A percentile compares a stretch with the other conserved stretches of the same genome.
Conservation (phyloP, 2,888 invertebrate species). For the Petrolisthes cinctipes region DNA sequence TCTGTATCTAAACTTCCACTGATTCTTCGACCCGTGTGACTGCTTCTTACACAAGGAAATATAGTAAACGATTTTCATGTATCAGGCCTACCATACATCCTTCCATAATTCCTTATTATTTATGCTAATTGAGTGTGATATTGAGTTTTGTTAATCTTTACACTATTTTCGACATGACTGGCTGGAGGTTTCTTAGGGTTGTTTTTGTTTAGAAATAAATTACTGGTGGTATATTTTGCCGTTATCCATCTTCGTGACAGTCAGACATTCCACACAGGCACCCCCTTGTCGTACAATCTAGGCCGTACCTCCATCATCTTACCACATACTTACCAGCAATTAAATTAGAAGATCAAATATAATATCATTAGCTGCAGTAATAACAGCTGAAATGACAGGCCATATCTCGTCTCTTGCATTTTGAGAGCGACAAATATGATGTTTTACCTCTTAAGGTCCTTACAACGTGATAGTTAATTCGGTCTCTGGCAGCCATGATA, state of each 20-base stretch:
- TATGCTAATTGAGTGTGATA: too few relatives aligned
- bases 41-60: too few relatives aligned
- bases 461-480: constrained; percentile 16
- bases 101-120: too few relatives aligned
- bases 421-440: neutral
- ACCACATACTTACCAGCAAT: neutral
- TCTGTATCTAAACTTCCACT: too few relatives aligned
- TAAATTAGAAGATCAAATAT: neutral
- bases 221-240: neutral
- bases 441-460: neutral
- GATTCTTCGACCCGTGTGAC: too few relatives aligned
- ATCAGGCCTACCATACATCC: too few relatives aligned
- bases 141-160: too few relatives aligned
- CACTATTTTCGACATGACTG: too few relatives aligned
- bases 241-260: neutral
- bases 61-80: too few relatives aligned
- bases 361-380: too few relatives aligned
- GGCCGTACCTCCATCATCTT: neutral
- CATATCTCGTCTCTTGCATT: neutral
- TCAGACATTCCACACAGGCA: neutral
- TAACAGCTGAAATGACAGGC: too few relatives aligned
- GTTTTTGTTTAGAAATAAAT: neutral
- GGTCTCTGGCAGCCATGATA: constrained; percentile 29
- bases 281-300: neutral
- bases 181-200: too few relatives aligned